Conservation (phyloP, 2,888 invertebrate species). For the Aleiodes alternator region DNA sequence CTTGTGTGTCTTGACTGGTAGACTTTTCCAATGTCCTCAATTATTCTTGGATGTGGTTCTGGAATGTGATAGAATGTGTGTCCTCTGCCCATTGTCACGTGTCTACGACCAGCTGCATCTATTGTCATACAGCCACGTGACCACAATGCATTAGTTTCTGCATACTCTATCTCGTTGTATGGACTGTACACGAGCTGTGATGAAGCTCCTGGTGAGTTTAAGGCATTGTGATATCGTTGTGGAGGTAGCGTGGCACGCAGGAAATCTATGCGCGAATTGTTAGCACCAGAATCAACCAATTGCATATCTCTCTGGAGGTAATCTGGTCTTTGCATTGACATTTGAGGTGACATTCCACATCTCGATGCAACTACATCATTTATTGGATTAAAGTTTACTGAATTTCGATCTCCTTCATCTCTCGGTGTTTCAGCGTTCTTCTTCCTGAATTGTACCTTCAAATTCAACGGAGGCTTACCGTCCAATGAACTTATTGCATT, state of each 20-base stretch:
- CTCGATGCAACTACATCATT: not conserved
- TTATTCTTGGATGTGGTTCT: constrained; percentile 56
- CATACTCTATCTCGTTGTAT: constrained; percentile 59
- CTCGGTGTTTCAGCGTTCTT: constrained; percentile 41
- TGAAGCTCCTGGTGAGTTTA: not conserved
- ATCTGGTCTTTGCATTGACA: not conserved
- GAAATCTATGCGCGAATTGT: not conserved
- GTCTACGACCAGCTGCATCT: constrained; percentile 64
- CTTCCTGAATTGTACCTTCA: constrained; percentile 62
- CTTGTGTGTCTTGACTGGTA: constrained; percentile 62
- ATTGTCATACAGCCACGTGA: constrained; percentile 64
- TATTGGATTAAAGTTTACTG: not conserved
- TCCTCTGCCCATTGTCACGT: constrained; percentile 69
- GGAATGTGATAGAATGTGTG: constrained; percentile 66
- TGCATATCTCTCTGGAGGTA: not conserved
- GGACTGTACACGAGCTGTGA: constrained; percentile 56
- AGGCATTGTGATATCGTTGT: constrained; percentile 6
- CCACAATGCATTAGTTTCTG: constrained; percentile 66
- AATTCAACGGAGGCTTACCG: constrained; percentile 59
- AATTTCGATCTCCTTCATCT: not conserved
- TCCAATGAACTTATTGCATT: constrained; percentile 63
- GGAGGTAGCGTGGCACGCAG: constrained; percentile 21
- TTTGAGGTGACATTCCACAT: not conserved
- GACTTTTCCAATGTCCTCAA: constrained; percentile 54
- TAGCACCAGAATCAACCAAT: constrained; percentile 25